Conservation (phyloP, 2,797 vertebrate species). For the Mallotus villosus region DNA sequence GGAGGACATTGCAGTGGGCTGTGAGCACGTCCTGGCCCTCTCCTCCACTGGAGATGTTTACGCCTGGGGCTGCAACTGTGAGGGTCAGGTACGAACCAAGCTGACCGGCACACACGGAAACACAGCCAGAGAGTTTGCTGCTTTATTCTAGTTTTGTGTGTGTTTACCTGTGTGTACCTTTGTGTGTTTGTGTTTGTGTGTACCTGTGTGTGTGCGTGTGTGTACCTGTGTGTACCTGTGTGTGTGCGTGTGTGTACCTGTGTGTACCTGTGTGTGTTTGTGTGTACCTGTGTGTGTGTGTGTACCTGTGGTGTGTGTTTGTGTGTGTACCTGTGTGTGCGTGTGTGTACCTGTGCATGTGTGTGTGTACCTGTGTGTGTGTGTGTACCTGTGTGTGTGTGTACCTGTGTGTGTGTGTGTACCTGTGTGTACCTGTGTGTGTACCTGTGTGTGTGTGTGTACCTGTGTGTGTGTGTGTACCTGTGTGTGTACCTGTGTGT, state of each 20-base stretch:
- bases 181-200: conserved; percentile 5
- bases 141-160: conserved; percentile 1
- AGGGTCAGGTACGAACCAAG: conserved; percentile 73
- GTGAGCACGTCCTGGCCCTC: conserved; percentile 78
- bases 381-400: conserved; percentile 2
- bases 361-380: too few relatives aligned
- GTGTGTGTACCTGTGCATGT: too few relatives aligned
- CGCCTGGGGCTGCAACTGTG: conserved; percentile 82
- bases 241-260: background rate
- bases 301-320: conserved; percentile 2
- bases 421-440: conserved; percentile 11
- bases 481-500: conserved; percentile 6
- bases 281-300: background rate
- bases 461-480: background rate
- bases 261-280: conserved; percentile 9
- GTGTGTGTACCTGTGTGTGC: conserved; percentile 8
- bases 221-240: background rate
- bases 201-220: conserved; percentile 2
- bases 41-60: conserved; percentile 78
- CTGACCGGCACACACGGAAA: background rate
- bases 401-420: background rate
- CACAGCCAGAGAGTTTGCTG: too few relatives aligned
- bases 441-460: background rate
- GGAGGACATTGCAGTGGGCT: conserved; percentile 78
- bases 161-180: background rate